phyloP scores from a whole-genome alignment of 64 coral and sea anemone genomes.

The Stylophora pistillata region DNA sequence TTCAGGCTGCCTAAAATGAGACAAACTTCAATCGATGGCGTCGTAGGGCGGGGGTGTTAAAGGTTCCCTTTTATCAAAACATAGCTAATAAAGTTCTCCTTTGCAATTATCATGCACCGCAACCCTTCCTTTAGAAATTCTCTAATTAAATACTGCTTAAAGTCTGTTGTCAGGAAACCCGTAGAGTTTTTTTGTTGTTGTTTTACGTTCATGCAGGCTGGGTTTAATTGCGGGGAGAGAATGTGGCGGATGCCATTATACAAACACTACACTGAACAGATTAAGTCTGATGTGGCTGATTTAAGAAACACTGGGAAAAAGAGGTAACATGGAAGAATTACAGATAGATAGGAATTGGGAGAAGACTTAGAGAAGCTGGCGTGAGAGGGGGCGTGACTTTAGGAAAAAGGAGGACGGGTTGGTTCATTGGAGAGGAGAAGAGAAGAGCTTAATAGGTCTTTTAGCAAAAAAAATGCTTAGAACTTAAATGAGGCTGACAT shows the following conservation, averaged over 20 bases:
- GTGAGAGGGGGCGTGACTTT: background rate
- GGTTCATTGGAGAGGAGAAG: background rate
- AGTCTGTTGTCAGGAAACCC: background rate
- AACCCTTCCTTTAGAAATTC: no score
- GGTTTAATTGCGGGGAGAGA: conserved; percentile 78
- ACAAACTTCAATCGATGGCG: no score
- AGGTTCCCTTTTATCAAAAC: no score
- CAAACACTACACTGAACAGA: conserved; percentile 88
- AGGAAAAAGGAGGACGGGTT: background rate
- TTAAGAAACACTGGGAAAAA: conserved; percentile 88
- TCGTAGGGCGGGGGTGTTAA: no score
- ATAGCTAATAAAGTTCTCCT: no score
- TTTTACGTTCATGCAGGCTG: conserved; percentile 76
- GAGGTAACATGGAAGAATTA: conserved; percentile 27
- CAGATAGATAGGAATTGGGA: background rate
- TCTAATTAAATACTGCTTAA: no score
- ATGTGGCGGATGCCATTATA: conserved; percentile 94
- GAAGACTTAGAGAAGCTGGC: background rate
- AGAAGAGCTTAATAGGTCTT: no score
- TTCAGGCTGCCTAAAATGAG: no score
- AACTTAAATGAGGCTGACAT: no score
- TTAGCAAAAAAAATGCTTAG: no score
- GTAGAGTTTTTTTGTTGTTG: background rate
- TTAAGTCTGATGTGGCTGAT: conserved; percentile 87
- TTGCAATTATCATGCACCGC: no score